phyloP scores from a whole-genome alignment of 2,113 vertebrate species.

The Colinus virginianus region DNA sequence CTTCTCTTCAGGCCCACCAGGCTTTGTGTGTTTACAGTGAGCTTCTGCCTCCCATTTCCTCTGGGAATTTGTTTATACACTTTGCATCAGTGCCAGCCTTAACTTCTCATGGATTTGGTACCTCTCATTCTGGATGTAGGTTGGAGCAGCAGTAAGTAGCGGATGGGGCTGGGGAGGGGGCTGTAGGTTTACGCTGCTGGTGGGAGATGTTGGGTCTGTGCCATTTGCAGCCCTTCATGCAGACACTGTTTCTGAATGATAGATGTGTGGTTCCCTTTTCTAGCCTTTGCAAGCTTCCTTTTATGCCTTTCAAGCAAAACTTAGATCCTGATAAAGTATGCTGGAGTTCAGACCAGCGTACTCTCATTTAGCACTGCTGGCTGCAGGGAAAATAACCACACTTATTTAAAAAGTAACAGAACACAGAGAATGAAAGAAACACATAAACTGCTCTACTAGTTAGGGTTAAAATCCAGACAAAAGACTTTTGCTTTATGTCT shows the following conservation, averaged over 20 bases:
- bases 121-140: rapidly evolving
- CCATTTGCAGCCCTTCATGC: not conserved
- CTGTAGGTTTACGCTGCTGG: not conserved
- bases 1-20: not conserved
- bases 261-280: not conserved
- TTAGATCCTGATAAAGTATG: not conserved
- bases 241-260: not conserved
- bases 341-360: not conserved
- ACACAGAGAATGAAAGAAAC: not conserved
- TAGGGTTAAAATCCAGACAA: constrained; percentile 24
- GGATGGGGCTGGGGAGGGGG: not conserved
- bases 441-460: not conserved
- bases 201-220: not conserved
- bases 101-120: not conserved
- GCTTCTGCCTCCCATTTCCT: not conserved
- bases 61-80: rapidly evolving
- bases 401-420: not conserved
- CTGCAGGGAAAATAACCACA: not conserved
- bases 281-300: not conserved
- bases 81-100: rapidly evolving
- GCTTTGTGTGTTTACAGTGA: not conserved
- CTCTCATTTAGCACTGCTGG: not conserved
- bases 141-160: not conserved
- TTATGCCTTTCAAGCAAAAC: not conserved
- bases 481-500: constrained; percentile 1